These are phyloP conservation scores for Drosophila yooni DNA, from an alignment of 2,888 invertebrate species.

Conservation along the genomic window DNA sequence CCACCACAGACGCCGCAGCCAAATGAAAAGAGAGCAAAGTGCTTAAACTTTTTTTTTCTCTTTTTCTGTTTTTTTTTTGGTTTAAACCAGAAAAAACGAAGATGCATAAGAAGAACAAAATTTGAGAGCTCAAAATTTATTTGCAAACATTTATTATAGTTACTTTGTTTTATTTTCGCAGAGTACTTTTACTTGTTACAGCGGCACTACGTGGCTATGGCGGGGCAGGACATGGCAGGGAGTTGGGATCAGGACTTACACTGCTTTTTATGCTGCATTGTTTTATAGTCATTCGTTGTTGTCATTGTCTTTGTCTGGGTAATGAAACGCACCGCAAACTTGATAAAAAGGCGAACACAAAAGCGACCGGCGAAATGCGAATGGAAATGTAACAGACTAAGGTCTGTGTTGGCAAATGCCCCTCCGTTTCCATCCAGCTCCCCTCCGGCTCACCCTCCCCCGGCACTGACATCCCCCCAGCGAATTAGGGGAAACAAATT, in stretches of 20 bases:
- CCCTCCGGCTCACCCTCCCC: not conserved
- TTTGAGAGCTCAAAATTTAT: slow-evolving; percentile 76
- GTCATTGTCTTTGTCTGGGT: slow-evolving; percentile 43
- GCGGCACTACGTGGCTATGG: not conserved
- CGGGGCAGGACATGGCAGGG: not conserved
- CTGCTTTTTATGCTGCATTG: slow-evolving; percentile 74
- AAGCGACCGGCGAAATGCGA: slow-evolving; percentile 23
- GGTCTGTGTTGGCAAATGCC: slow-evolving; percentile 1
- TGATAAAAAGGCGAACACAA: slow-evolving; percentile 64
- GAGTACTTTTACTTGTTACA: slow-evolving; percentile 69
- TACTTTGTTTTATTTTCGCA: slow-evolving; percentile 75
- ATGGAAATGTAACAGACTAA: slow-evolving; percentile 33
- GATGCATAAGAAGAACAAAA: slow-evolving; percentile 25
- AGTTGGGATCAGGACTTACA: slow-evolving; percentile 5
- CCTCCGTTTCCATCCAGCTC: not conserved
- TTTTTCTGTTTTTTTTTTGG: slow-evolving; percentile 57
- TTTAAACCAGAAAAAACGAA: slow-evolving; percentile 34
- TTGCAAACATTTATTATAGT: slow-evolving; percentile 81
- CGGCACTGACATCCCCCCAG: not conserved
- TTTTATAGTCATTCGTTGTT: slow-evolving; percentile 68
- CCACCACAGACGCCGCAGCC: slow-evolving; percentile 1
- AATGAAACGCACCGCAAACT: slow-evolving; percentile 67
- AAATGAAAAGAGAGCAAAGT: slow-evolving; percentile 55
- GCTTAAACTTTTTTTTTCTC: slow-evolving; percentile 68
- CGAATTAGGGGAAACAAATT: slow-evolving; percentile 65